Evolutionary conservation across 2,888 invertebrate genomes (phyloP), one percentile per base, ranked within the genome.

Genomic region (Drosophila pseudotakahashii): DNA sequence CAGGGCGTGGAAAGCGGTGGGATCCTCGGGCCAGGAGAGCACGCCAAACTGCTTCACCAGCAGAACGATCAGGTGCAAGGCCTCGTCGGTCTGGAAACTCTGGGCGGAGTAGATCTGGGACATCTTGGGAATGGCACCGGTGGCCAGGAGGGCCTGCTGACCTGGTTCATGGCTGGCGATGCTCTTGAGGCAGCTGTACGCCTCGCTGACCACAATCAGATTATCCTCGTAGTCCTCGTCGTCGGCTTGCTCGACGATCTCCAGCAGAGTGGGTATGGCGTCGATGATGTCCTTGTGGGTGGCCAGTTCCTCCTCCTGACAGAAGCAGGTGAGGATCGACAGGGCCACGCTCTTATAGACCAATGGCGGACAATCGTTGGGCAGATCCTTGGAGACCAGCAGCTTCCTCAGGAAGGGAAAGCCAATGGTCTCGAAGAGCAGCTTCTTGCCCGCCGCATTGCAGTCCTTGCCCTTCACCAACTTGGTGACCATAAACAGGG

Each of bases 261-360:
- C 96, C 62, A 97, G 92, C 81, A 98, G 95, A 2, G 96, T 95
- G 14, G 97, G 96, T 81, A 97, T 95, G 82, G 96, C 96, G 44
- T 94, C 95, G 53, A 97, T 93, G 94, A 97, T 96, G 86, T 97
- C 97, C 34, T 96, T 95, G 90, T 97, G 96, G 34, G 95, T 95
- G 19, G 96, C 96, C 70, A 98, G 91, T 88, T 96, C 95, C 77
- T 96, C 94, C 90, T 97, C 96, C 81, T 94, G 94, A 89, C 97
- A 97, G 92, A 98, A 97, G 63, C 96, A 95, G 1, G 97, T 96
- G 39, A 98, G 93, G 62, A 98, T 95, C 7, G 97, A 97, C 42
- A 98, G 92, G 0, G 98, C 98, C 47, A 98, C 96, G 10, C 97
- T 97, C 92, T 97, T 98, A 93, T 97, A 98, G 39, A 98, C 96